These are phyloP conservation scores for human (Homo sapiens) DNA, from an alignment of 2,113 vertebrate genomes.

Conservation along the genomic window DNA sequence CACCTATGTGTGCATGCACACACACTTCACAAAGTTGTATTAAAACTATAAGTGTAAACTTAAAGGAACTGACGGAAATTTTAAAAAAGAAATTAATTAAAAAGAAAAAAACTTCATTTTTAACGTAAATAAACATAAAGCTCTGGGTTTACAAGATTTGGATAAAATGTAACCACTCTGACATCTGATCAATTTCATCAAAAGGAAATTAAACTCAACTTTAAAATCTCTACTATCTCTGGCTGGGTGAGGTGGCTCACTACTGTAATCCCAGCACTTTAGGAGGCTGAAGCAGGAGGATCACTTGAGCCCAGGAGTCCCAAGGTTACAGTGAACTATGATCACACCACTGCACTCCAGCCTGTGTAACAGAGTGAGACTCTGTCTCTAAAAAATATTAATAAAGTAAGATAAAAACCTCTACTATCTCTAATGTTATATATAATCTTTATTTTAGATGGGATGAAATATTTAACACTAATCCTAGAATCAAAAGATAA, in stretches of 20 bases:
- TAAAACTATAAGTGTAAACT: background rate
- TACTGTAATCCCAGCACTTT: too few relatives aligned
- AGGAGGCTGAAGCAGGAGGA: too few relatives aligned
- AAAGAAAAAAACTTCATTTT: background rate
- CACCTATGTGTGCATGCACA: background rate
- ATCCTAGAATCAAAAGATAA: background rate
- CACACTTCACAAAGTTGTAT: background rate
- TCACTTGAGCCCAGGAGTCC: too few relatives aligned
- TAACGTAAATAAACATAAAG: background rate
- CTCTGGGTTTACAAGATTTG: background rate
- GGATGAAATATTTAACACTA: background rate
- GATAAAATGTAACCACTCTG: background rate
- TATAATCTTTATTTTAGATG: background rate
- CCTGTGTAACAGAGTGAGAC: too few relatives aligned
- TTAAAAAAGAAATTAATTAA: too few relatives aligned
- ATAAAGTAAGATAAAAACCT: background rate
- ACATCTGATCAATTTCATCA: background rate
- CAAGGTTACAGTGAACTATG: too few relatives aligned
- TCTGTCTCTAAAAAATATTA: background rate
- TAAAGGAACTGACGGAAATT: too few relatives aligned
- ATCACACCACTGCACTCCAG: too few relatives aligned
- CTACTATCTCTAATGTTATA: background rate
- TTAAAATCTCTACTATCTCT: background rate
- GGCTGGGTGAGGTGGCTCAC: too few relatives aligned
- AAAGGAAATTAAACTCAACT: background rate